These are phyloP conservation scores for Trichacis sp. DNA, from an alignment of 2,888 invertebrate genomes.

Conservation along the genomic window DNA sequence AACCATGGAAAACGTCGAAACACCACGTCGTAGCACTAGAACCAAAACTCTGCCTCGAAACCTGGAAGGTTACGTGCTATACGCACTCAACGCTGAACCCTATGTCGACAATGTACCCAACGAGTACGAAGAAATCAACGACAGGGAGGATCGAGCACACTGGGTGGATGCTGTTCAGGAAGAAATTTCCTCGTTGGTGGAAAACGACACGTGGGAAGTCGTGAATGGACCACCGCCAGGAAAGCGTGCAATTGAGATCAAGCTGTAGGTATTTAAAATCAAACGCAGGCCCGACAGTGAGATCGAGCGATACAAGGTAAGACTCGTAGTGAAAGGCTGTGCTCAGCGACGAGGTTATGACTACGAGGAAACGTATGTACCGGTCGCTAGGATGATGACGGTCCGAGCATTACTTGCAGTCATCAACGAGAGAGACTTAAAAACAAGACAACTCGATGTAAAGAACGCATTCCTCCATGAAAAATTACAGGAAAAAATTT, in stretches of 20 bases:
- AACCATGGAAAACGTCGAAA: too few relatives aligned
- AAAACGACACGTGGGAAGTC: constrained; percentile 40
- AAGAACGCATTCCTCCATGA: constrained; percentile 54
- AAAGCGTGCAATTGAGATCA: constrained; percentile 31
- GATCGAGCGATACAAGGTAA: too few relatives aligned
- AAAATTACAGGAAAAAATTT: constrained; percentile 45
- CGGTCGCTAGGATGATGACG: constrained; percentile 37
- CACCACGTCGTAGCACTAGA: too few relatives aligned
- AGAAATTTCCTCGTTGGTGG: constrained; percentile 4
- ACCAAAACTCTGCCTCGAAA: not conserved
- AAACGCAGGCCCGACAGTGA: too few relatives aligned
- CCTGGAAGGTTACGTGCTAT: not conserved
- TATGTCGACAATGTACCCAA: constrained; percentile 25
- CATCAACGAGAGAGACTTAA: too few relatives aligned
- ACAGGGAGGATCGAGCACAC: constrained; percentile 6
- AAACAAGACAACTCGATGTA: constrained; percentile 54
- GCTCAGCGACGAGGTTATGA: constrained; percentile 46
- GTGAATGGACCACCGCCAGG: constrained; percentile 25
- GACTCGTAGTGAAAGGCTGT: constrained; percentile 49
- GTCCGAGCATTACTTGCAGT: not conserved
- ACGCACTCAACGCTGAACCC: constrained; percentile 17
- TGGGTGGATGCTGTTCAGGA: constrained; percentile 27
- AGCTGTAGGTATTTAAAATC: constrained; percentile 46
- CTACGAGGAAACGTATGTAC: constrained; percentile 51
- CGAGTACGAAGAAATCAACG: constrained; percentile 13